Base-by-base conservation (phyloP, 2,113 vertebrate species). In the Hippoglossus stenolepis region DNA sequence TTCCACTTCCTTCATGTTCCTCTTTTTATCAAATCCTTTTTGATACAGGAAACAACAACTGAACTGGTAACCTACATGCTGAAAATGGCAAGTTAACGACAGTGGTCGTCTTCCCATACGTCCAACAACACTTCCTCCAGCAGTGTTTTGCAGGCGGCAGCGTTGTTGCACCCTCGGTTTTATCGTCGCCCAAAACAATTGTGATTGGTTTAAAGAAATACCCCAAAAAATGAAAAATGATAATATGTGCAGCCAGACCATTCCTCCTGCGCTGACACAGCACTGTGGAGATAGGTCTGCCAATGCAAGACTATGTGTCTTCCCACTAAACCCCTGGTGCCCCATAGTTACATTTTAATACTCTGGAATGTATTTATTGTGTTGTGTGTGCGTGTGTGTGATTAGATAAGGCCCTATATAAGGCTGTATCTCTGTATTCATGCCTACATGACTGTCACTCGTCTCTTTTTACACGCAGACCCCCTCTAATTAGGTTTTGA, bases 401-500 rank as follows among this genome's bases (percentile, higher is more conserved):
- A 31, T 53, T 47, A 59, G 43, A 73, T 63, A 61, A 57, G 17
- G 3, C 2, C 2, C 35, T 38, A 9, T 54, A 70, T 18, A 28
- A n/a, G 6, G 82, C 12, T 13, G 12, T 43, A 43, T 13, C 12
- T 43, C 40, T 13, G 40, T 54, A 67, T 70, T 75, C 49, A n/a
- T 62, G 54, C 28, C 59, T 20, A 9, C 15, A 24, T 28, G 43
- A 51, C 31, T 67, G 70, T 77, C 66, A 80, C 35, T 82, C 70
- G 54, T 72, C 56, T n/a, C 18, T 45, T 87, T 80, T 80, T 20
- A 70, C 23, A 31, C 40, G 26, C 53, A 62, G 28, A 23, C 57
- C 58, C 58, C 59, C 24, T 82, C 23, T 83, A 78, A 83, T 82
- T 87, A 82, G 43, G 45, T 73, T 77, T 69, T 59, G 51, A 85